Conservation (phyloP, 2,113 vertebrate species). For the Coregonus clupeaformis region DNA sequence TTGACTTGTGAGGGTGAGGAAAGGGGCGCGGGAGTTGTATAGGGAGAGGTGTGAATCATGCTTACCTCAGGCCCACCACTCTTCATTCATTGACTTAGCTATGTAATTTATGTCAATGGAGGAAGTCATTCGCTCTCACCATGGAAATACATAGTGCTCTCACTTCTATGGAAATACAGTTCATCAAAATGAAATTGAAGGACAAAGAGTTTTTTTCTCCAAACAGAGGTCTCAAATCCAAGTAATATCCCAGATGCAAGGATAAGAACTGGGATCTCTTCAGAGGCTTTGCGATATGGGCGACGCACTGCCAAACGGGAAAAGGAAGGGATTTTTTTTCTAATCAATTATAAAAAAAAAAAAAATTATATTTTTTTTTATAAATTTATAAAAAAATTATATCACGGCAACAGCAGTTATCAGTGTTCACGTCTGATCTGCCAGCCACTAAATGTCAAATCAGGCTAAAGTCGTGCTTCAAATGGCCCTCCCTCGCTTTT, state of each 20-base stretch:
- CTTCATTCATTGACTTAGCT: background rate
- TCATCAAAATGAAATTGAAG: background rate
- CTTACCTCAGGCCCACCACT: background rate
- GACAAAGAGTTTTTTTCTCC: background rate
- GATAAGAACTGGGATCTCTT: slow-evolving; percentile 47
- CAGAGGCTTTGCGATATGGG: too few relatives aligned
- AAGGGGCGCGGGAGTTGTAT: background rate
- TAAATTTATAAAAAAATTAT: too few relatives aligned
- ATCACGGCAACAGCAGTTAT: too few relatives aligned
- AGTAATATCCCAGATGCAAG: slow-evolving; percentile 60
- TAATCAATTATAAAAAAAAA: too few relatives aligned
- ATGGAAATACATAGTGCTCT: background rate
- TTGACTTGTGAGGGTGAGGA: background rate
- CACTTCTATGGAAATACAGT: background rate
- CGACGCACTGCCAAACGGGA: too few relatives aligned
- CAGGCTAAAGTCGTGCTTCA: too few relatives aligned
- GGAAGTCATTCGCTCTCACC: background rate
- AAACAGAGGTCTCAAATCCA: slow-evolving; percentile 20
- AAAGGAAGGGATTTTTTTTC: too few relatives aligned
- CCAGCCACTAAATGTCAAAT: too few relatives aligned
- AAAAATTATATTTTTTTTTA: too few relatives aligned
- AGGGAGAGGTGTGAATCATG: background rate
- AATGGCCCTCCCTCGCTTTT: too few relatives aligned
- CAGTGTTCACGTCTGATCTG: too few relatives aligned
- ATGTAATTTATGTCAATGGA: background rate